A percentile compares a stretch with the other conserved stretches of the same genome.
These are phyloP conservation scores for Nicator chloris DNA, from an alignment of 2,113 vertebrate species.

Conservation along the genomic window DNA sequence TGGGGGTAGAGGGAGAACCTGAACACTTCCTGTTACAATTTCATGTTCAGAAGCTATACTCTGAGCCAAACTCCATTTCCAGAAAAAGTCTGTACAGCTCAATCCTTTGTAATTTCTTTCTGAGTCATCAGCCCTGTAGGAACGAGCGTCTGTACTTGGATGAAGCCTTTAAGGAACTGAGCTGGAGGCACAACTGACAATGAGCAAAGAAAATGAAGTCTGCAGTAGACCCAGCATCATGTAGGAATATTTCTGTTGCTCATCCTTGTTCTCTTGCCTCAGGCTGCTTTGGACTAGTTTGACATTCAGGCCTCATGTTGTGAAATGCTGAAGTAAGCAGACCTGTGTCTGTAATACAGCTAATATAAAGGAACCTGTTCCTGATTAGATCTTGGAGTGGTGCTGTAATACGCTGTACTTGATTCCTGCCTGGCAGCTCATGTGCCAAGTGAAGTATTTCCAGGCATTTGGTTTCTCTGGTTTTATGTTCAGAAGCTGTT, in stretches of 20 bases:
- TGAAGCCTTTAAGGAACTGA: not conserved
- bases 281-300: constrained; percentile 11
- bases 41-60: not conserved
- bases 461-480: not conserved
- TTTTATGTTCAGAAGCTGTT: not conserved
- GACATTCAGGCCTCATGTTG: not conserved
- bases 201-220: not conserved
- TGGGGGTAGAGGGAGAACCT: not conserved
- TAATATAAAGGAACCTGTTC: not conserved
- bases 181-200: not conserved
- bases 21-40: not conserved
- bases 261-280: not conserved
- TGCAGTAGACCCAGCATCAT: not conserved
- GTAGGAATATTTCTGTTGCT: not conserved
- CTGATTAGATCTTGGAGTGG: not conserved
- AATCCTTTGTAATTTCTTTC: not conserved
- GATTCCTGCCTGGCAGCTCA: not conserved
- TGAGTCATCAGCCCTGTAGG: constrained; percentile 12
- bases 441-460: not conserved
- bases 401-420: not conserved
- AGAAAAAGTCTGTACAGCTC: not conserved
- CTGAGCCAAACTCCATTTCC: not conserved
- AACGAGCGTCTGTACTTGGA: not conserved
- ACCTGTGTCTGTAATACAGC: not conserved
- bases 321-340: constrained; percentile 40